Conservation (phyloP, 2,113 vertebrate species). For the Tychaedon coryphoeus region DNA sequence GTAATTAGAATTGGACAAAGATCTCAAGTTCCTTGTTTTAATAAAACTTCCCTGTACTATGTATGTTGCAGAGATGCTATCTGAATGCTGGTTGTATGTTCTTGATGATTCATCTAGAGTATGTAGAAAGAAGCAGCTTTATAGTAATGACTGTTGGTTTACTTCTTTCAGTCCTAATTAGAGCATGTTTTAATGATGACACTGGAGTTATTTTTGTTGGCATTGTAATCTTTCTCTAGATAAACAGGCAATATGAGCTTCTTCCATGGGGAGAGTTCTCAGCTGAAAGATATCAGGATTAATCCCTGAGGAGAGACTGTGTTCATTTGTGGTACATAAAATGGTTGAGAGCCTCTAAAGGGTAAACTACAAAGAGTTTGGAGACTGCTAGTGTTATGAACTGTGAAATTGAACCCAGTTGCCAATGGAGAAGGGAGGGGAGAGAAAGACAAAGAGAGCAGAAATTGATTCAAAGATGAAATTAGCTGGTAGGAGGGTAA, state of each 20-base stretch:
- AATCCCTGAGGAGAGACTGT: background rate
- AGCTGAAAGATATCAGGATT: background rate
- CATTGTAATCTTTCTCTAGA: background rate
- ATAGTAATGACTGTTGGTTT: background rate
- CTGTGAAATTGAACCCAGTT: background rate
- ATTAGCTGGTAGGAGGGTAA: background rate
- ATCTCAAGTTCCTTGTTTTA: background rate
- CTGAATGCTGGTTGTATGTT: background rate
- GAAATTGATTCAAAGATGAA: background rate
- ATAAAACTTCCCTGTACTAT: background rate
- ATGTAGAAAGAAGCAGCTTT: background rate
- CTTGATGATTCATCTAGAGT: background rate
- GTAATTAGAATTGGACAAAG: constrained; percentile 19
- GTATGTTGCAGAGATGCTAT: background rate
- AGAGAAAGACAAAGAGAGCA: background rate
- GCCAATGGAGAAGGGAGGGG: background rate
- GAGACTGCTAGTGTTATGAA: background rate
- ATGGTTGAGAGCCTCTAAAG: background rate
- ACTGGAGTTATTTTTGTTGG: background rate
- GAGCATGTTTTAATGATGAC: background rate
- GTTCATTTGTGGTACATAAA: background rate
- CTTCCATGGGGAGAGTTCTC: background rate
- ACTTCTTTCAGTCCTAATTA: background rate
- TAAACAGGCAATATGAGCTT: background rate
- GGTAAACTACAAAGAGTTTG: background rate